Evolutionary conservation across 2,797 vertebrate species (phyloP).

Genomic region (Enteromius viviparus): DNA sequence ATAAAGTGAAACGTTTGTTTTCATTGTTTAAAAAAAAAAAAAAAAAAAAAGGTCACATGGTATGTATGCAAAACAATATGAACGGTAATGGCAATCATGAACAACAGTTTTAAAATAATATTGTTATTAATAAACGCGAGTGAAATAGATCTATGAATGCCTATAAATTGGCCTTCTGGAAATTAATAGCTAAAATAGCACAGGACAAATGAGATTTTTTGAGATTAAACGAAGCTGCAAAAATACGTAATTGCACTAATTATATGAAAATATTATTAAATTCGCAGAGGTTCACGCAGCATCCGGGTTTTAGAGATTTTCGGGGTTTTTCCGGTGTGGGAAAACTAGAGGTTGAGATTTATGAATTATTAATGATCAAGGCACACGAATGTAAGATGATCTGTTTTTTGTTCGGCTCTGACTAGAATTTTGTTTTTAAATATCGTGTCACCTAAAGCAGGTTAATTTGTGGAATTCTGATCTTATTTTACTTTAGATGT

Average conservation of each 20-base stretch:
- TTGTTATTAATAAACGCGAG: neutral
- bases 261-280: neutral
- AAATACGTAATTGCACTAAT: neutral
- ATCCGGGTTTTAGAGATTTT: neutral
- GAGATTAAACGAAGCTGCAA: neutral
- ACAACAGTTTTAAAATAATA: neutral
- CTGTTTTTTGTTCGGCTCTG: neutral
- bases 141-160: neutral
- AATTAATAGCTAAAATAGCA: neutral
- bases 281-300: neutral
- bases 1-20: neutral
- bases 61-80: neutral
- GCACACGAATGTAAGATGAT: neutral
- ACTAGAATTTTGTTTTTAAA: neutral
- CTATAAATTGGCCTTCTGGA: neutral
- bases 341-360: neutral
- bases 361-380: neutral
- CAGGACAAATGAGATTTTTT: neutral
- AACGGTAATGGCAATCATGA: neutral
- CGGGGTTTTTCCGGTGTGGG: neutral
- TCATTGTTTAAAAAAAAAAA: no score
- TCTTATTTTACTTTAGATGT: neutral
- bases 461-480: neutral
- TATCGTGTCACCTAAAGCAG: neutral
- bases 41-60: neutral